A percentile compares a stretch with the other conserved stretches of the same genome.
Conservation (phyloP, 2,113 vertebrate genomes). For the Tetraodon nigroviridis region DNA sequence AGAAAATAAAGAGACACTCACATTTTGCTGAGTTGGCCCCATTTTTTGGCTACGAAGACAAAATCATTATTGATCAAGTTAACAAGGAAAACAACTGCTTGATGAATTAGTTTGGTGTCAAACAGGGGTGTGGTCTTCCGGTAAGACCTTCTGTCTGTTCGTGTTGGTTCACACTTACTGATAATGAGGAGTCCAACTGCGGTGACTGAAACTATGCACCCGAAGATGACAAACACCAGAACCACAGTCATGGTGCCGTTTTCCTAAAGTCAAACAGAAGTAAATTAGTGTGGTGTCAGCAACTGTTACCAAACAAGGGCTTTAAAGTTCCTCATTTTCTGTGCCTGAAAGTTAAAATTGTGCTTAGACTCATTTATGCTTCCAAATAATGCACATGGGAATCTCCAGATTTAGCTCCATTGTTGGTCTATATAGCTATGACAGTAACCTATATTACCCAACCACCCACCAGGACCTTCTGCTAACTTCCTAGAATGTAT, state of each 20-base stretch:
- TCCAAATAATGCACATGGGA: too few relatives aligned
- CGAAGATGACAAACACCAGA: constrained; percentile 13
- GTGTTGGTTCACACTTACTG: constrained; percentile 16
- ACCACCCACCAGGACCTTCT: too few relatives aligned
- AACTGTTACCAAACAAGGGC: background rate
- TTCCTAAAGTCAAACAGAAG: background rate
- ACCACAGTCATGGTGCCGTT: background rate
- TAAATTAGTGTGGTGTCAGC: background rate
- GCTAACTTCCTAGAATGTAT: too few relatives aligned
- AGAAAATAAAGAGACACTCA: constrained; percentile 8
- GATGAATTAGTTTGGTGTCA: too few relatives aligned
- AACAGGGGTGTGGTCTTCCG: too few relatives aligned
- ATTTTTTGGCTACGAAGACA: constrained; percentile 21
- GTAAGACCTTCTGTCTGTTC: background rate
- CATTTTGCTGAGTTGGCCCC: constrained; percentile 11
- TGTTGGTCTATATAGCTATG: too few relatives aligned
- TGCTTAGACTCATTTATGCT: background rate
- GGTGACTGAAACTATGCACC: background rate
- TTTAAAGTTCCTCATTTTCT: too few relatives aligned
- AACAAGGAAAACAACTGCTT: background rate
- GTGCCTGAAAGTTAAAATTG: too few relatives aligned
- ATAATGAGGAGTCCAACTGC: background rate
- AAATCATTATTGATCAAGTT: background rate
- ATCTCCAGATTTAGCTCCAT: too few relatives aligned
- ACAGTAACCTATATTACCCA: too few relatives aligned